phyloP scores from a whole-genome alignment of 2,113 vertebrate genomes.

The Rafetus swinhoei region DNA sequence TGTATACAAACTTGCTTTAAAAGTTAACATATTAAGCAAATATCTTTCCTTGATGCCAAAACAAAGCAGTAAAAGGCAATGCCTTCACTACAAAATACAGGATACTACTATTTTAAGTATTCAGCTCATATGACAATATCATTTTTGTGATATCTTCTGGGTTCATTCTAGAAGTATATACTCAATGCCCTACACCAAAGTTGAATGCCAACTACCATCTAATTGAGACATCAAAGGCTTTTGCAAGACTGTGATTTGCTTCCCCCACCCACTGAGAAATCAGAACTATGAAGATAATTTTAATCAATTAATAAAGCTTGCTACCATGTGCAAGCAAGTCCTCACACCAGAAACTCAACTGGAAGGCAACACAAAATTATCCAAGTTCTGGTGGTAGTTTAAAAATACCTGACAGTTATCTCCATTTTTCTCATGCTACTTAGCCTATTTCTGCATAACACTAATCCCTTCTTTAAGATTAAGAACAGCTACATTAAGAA shows the following conservation, averaged over 20 bases:
- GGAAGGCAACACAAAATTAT: neutral
- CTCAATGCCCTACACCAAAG: fast-evolving
- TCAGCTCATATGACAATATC: no score
- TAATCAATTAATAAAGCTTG: neutral
- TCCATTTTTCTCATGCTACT: neutral
- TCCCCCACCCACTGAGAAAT: neutral
- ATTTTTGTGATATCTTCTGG: neutral
- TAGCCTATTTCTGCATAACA: neutral
- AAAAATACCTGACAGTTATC: neutral
- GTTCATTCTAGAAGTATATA: neutral
- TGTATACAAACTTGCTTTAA: neutral
- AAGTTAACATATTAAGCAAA: neutral
- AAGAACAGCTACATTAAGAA: neutral
- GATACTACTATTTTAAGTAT: neutral
- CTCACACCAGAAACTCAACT: neutral
- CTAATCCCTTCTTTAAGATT: neutral
- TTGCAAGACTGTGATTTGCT: neutral
- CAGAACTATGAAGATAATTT: neutral
- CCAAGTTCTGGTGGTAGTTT: neutral
- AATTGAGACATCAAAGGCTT: neutral
- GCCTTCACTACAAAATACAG: neutral
- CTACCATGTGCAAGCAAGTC: neutral
- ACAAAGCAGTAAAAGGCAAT: neutral
- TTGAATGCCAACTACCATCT: neutral
- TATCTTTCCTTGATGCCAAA: neutral